Evolutionary conservation across 2,113 vertebrate genomes (phyloP).

Genomic region (Stegastes partitus): DNA sequence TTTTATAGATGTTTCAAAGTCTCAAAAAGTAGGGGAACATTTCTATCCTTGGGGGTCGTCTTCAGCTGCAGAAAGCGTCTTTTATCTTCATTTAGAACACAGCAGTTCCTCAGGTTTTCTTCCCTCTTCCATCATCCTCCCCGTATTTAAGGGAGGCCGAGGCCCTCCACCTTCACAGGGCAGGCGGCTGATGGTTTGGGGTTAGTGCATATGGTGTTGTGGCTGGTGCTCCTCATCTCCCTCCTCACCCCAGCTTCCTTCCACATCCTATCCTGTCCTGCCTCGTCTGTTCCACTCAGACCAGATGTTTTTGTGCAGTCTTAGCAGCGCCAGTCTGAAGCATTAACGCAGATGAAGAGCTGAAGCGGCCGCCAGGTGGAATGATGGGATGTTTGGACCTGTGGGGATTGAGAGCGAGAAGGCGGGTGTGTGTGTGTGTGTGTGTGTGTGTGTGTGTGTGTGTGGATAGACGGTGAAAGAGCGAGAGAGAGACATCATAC

Average conservation of each 20-base stretch:
- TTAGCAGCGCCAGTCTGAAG: constrained; percentile 38
- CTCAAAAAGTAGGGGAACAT: too few species aligned
- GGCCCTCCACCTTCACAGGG: constrained; percentile 47
- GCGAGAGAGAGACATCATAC: constrained; percentile 29
- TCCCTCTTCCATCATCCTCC: constrained; percentile 1
- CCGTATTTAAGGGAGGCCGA: not conserved
- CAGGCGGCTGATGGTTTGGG: constrained; percentile 49
- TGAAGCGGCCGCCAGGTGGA: constrained; percentile 59
- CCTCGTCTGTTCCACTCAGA: constrained; percentile 48
- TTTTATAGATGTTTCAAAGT: not conserved
- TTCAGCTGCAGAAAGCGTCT: not conserved
- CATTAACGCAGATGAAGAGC: constrained; percentile 62
- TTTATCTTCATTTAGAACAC: constrained; percentile 1
- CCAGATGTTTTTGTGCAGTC: constrained; percentile 75
- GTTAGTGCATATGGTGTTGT: constrained; percentile 59
- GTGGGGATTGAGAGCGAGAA: constrained; percentile 39
- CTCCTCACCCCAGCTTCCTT: constrained; percentile 57
- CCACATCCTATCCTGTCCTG: constrained; percentile 70
- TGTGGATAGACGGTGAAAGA: constrained; percentile 10
- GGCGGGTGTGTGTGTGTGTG: constrained; percentile 5
- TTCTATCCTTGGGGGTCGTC: not conserved
- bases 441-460: constrained; percentile 7
- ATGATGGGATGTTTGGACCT: constrained; percentile 61
- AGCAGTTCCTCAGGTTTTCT: not conserved
- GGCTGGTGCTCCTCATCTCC: constrained; percentile 58